Conservation (phyloP, 2,888 invertebrate genomes). For the Clanis bilineata region DNA sequence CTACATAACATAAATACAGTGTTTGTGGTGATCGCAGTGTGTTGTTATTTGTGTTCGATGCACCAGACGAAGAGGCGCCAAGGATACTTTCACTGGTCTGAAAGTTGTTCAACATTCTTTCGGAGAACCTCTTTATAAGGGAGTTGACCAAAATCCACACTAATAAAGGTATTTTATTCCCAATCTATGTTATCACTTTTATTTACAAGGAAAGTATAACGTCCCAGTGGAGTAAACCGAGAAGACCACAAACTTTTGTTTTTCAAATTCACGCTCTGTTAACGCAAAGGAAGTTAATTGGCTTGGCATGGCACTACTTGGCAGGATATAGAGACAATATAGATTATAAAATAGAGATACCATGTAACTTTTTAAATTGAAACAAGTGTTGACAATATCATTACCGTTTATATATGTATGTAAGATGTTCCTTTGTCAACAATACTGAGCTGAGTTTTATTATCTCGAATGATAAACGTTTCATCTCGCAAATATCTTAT, state of each 20-base stretch:
- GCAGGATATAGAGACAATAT: not conserved
- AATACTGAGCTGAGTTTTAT: not conserved
- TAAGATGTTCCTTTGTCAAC: conserved; percentile 1
- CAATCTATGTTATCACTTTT: not conserved
- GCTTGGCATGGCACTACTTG: no score
- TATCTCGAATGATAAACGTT: not conserved
- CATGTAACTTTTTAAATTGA: not conserved
- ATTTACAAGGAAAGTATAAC: not conserved
- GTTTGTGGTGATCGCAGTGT: conserved; percentile 48
- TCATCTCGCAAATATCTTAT: not conserved
- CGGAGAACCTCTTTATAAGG: conserved; percentile 71
- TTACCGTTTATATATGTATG: not conserved
- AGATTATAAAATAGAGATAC: not conserved
- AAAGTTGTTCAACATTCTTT: conserved; percentile 76
- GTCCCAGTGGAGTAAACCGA: not conserved
- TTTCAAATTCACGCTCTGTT: not conserved
- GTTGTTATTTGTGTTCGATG: conserved; percentile 51
- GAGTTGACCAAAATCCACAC: conserved; percentile 48
- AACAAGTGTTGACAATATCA: not conserved
- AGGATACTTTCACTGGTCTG: conserved; percentile 81
- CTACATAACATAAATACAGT: conserved; percentile 39
- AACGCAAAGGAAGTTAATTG: conserved; percentile 4
- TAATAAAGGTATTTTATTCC: conserved; percentile 14
- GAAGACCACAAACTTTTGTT: not conserved
- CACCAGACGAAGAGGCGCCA: conserved; percentile 65